Evolutionary conservation across 2,888 invertebrate species (phyloP).

Genomic region (Spodoptera picta): DNA sequence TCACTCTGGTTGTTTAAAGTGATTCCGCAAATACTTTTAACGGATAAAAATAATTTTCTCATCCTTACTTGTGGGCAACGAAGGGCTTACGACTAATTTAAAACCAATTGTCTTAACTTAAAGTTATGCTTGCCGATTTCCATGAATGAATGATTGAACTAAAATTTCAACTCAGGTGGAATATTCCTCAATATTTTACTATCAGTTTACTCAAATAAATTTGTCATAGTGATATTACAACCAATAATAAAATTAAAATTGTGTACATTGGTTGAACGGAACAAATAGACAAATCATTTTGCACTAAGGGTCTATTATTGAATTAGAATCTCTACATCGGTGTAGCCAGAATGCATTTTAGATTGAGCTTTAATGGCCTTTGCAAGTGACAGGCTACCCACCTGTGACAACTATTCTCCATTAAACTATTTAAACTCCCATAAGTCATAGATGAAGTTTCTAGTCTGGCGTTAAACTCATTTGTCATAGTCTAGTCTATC

Average conservation of each 20-base stretch:
- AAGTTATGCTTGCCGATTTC: neutral
- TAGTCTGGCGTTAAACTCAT: constrained; percentile 33
- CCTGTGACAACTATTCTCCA: constrained; percentile 39
- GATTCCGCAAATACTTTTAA: no score
- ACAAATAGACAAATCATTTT: no score
- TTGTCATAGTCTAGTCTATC: constrained; percentile 40
- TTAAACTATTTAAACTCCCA: constrained; percentile 44
- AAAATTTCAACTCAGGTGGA: no score
- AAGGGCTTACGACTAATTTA: no score
- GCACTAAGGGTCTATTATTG: constrained; percentile 3
- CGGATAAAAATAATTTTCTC: no score
- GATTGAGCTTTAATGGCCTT: constrained; percentile 18
- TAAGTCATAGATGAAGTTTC: constrained; percentile 42
- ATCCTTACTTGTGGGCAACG: no score
- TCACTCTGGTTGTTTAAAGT: neutral
- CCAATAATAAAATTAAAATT: no score
- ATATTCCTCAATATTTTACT: no score
- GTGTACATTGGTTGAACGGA: no score
- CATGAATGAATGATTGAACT: no score
- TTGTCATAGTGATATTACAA: no score
- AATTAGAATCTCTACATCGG: constrained; percentile 1
- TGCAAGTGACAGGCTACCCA: constrained; percentile 20
- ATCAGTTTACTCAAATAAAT: no score
- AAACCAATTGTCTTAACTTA: neutral
- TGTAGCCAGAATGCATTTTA: neutral